Base-by-base conservation (phyloP, 2,113 vertebrate genomes). In the Elaphurus davidianus region DNA sequence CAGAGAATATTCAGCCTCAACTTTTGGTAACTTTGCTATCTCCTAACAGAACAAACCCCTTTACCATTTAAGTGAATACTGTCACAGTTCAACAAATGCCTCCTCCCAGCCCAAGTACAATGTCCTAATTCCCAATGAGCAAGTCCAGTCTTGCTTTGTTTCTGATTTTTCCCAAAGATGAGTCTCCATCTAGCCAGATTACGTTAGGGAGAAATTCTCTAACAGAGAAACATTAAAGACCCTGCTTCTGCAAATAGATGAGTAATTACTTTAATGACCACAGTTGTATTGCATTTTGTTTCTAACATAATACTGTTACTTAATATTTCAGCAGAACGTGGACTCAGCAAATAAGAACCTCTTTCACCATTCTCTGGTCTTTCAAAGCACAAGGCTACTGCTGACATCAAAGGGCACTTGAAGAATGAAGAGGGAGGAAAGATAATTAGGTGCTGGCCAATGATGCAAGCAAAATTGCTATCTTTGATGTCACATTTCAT, bases 401-500 rank as follows among this genome's bases (percentile, higher is more conserved):
- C 47, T 67, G 40, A 96, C 96, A 97, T 97, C 96, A 98, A 98
- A 98, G 87, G 19, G 28, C 43, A 62, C 45, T 64, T 85, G 71
- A 96, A 96, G 93, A 97, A 96, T 93, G 84, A 93, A 90, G 86
- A 97, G 71, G 82, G 15, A 43, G 33, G 57, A 89, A 91, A 25
- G 86, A 85, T 89, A 96, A 98, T 97, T 94, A 97, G 93, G 71
- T 60, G 43, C 55, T 93, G 93, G 91, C 62, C 87, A 96, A 74
- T 74, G 91, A 89, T 74, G 96, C 95, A 91, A 96, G 93, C 23
- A 78, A 91, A 96, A 97, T 87, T 93, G 89, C 96, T 93, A 79
- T 96, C 96, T 94, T 93, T 97, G 95, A 97, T 97, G 97, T 93
- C 96, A 96, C 1, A 1, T 74, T 98, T 96, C 89, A 93, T 97